phyloP scores from a whole-genome alignment of 2,113 vertebrate species.

The Silurus meridionalis region DNA sequence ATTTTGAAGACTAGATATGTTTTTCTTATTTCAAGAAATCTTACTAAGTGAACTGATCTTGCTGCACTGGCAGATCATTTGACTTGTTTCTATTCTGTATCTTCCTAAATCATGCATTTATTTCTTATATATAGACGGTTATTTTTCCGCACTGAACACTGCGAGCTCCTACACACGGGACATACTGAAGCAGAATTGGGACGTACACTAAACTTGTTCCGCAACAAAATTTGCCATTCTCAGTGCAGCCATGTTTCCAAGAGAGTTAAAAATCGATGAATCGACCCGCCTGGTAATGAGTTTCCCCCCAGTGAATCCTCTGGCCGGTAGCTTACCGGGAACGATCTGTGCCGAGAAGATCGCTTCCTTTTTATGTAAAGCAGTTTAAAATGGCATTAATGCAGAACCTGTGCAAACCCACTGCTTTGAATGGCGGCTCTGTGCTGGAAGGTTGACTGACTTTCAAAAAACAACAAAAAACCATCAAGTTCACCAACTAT shows the following conservation, averaged over 20 bases:
- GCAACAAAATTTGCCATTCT: constrained; percentile 2
- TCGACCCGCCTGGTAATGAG: constrained; percentile 2
- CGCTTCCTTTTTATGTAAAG: constrained; percentile 23
- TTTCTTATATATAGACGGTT: too few species aligned
- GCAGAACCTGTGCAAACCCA: neutral
- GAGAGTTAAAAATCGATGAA: constrained; percentile 9
- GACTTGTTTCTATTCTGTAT: too few species aligned
- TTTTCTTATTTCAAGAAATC: too few species aligned
- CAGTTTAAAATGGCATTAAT: constrained; percentile 10
- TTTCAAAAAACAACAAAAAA: neutral
- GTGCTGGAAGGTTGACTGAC: neutral
- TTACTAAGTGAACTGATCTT: too few species aligned
- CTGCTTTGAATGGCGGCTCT: neutral
- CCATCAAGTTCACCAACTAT: neutral
- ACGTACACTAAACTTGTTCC: constrained; percentile 1
- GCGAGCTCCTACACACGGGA: too few species aligned
- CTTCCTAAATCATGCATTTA: too few species aligned
- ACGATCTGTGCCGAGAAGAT: neutral
- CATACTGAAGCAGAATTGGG: neutral
- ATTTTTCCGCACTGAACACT: too few species aligned
- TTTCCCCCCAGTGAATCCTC: neutral
- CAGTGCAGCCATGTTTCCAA: neutral
- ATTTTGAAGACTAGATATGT: too few species aligned
- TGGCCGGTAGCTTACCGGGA: neutral
- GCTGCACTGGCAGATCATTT: too few species aligned